phyloP scores from a whole-genome alignment of 1,140 invertebrate species.

The Diorhabda sublineata region DNA sequence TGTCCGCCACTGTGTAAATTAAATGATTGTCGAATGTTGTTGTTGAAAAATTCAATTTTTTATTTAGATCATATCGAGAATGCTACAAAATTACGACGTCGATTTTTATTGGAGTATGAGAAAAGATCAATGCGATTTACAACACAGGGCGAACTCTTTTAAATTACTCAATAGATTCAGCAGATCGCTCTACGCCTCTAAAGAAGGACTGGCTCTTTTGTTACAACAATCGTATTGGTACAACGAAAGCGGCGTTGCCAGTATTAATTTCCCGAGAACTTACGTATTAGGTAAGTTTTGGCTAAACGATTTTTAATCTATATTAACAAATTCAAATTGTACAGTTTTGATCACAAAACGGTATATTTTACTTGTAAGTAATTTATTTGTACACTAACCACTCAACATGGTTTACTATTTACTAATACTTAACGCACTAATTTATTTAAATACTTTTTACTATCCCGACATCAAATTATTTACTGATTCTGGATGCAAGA shows the following conservation, averaged over 20 bases:
- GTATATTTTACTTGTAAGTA: too few relatives aligned
- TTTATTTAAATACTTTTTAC: too few relatives aligned
- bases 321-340: not conserved
- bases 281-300: constrained; percentile 63
- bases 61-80: constrained; percentile 56
- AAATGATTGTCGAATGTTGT: too few relatives aligned
- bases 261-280: constrained; percentile 80
- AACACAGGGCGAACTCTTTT: constrained; percentile 56
- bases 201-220: constrained; percentile 80
- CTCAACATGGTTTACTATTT: too few relatives aligned
- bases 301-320: not conserved
- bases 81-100: constrained; percentile 62
- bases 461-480: too few relatives aligned
- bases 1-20: too few relatives aligned
- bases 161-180: constrained; percentile 74
- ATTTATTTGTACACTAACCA: too few relatives aligned
- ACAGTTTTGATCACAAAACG: too few relatives aligned
- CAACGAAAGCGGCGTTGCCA: constrained; percentile 73
- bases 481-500: too few relatives aligned
- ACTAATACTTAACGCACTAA: too few relatives aligned
- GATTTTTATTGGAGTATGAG: constrained; percentile 87
- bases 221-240: constrained; percentile 87
- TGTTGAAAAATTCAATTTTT: not conserved
- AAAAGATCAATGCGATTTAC: constrained; percentile 72
- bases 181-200: constrained; percentile 82